A percentile compares a stretch with the other conserved stretches of the same genome.
These are phyloP conservation scores for Otis tarda DNA, from an alignment of 2,113 vertebrate genomes.

Conservation along the genomic window DNA sequence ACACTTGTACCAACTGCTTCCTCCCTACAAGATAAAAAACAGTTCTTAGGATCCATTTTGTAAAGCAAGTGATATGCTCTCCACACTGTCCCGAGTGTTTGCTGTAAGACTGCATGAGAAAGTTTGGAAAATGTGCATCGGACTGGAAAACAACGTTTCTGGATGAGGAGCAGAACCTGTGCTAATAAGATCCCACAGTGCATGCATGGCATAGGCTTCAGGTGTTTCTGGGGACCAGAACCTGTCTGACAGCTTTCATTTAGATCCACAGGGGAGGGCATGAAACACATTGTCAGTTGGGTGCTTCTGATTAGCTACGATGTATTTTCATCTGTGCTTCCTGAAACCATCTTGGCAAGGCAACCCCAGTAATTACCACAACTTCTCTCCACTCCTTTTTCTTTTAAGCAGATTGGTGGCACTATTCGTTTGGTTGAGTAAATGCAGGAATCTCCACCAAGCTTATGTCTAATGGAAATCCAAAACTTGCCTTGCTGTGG, in stretches of 20 bases:
- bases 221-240: background rate
- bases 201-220: background rate
- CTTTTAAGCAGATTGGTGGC: background rate
- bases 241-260: background rate
- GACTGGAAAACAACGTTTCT: background rate
- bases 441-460: background rate
- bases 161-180: background rate
- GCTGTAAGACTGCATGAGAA: background rate
- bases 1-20: background rate
- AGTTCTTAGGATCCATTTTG: background rate
- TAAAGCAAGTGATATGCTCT: background rate
- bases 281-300: background rate
- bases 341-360: background rate
- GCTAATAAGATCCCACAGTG: background rate
- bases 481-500: conserved; percentile 13
- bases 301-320: background rate
- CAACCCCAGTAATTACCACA: background rate
- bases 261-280: background rate
- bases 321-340: background rate
- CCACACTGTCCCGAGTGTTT: accelerated
- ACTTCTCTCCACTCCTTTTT: background rate
- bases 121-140: background rate
- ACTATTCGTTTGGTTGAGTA: background rate
- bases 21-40: background rate
- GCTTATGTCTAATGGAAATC: background rate